Evolutionary conservation across 2,888 invertebrate genomes (phyloP), one percentile per base, ranked within the genome.

Genomic region (Epiblema foenella): DNA sequence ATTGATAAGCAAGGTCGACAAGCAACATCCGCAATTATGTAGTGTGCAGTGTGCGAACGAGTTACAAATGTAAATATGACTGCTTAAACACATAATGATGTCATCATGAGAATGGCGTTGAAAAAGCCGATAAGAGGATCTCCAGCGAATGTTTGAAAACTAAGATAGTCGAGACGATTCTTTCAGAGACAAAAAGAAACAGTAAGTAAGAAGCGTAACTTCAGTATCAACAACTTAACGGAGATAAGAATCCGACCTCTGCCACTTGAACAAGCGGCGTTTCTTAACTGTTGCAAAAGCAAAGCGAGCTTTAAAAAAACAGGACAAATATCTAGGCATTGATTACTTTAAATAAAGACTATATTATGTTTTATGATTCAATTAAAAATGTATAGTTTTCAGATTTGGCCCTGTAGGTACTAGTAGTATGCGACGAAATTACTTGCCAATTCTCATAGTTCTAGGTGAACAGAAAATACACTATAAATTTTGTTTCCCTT

Each of bases 1-100:
- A 71, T 54, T n/a, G n/a, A n/a, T n/a, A 20, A 67, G 60, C 60
- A 67, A 71, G 66, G 71, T 71, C 69, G 42, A 42, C 60, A 52
- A 37, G 66, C 66, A 72, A 74, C 69, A 72, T 72, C 72, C 72
- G 66, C 69, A 62, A 69, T 69, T 74, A 72, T 66, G 66, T 66
- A 57, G 66, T 67, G 60, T 56, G 66, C 29, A 57, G 66, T 67
- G 60, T 56, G 66, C 39, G 56, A 57, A 71, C 67, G 67, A 62
- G 56, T 42, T 70, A 54, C 59, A 66, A 52, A 62, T 62, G 57
- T 67, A 67, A 71, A 71, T 67, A 67, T 67, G 49, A 57, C 57
- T 60, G 33, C 56, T 71, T 66, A 24, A 71, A 24, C 57, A 62
- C 62, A 67, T 60, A 68, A 52, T 71, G 71, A 67, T 71, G 71